Evolutionary conservation across 1,140 invertebrate species (phyloP), one percentile per base, ranked within the genome.

Genomic region (Pogonus chalceus): DNA sequence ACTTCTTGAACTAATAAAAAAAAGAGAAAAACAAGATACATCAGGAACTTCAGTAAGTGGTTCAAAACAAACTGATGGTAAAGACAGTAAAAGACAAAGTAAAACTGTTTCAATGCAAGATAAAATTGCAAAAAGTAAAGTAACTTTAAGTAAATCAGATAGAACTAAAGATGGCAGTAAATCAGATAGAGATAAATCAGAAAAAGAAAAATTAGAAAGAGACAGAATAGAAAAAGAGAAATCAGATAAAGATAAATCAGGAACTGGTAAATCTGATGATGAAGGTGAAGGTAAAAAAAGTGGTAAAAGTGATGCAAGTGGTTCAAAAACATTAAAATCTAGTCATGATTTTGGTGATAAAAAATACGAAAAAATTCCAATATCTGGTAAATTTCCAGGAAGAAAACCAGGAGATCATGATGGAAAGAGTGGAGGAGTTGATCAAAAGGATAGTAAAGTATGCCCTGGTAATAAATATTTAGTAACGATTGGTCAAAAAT

Each of bases 281-380:
- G 12, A 12, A 21, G 52, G 46, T 26, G 43, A 23, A 24, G 51
- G 12, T 53, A 47, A 26, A 16, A 54, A 35, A 39, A 16, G 10
- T 24, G 48, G 35, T 16, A 49, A 22, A 23, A 2, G 0, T 14
- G 24, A 50, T 20, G 47, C 10, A 20, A 18, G 43, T 23, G 4
- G 48, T 20, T 9, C 7, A 23, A 49, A 49, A 49, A 20, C 4
- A 7, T 3, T 10, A 14, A 20, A 49, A 49, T 9, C 16, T 4
- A 23, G 21, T 2, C n/a, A 35, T 18, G 50, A 31, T 1, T 35
- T 3, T 18, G 50, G 31, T 12, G 50, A 21, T 35, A 37, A 37
- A 52, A 35, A 31, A 16, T 31, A 26, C 4, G 52, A 18, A 4
- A 43, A 18, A 43, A 18, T 4, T 10, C 3, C 9, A 18, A 43